phyloP scores from a whole-genome alignment of 2,797 vertebrate species.

The Streptopelia turtur region DNA sequence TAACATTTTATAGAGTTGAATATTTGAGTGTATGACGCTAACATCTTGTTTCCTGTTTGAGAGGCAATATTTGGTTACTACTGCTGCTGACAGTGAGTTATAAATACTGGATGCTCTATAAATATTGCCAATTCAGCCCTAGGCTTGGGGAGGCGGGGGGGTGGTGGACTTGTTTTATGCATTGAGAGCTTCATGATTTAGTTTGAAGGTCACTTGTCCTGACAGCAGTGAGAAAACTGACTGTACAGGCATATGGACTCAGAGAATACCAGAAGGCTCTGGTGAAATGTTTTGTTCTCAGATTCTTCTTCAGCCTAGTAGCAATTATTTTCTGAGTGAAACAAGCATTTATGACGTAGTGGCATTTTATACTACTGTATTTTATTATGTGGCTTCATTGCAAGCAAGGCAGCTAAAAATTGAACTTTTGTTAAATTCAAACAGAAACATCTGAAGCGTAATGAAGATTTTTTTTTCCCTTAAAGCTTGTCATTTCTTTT shows the following conservation, averaged over 20 bases:
- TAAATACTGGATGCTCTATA: background rate
- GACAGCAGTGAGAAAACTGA: background rate
- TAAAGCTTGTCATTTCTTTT: background rate
- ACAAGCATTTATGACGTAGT: background rate
- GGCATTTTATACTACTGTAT: background rate
- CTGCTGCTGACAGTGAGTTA: background rate
- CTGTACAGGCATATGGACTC: background rate
- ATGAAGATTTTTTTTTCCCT: background rate
- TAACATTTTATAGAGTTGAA: background rate
- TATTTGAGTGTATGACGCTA: background rate
- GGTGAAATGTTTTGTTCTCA: background rate
- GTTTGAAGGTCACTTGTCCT: background rate
- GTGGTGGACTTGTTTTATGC: background rate
- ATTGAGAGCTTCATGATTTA: background rate
- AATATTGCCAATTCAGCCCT: background rate
- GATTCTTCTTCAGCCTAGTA: background rate
- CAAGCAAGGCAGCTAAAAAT: background rate
- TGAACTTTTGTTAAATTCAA: background rate
- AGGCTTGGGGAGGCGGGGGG: too few species aligned
- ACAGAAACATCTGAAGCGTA: background rate
- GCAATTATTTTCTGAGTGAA: background rate
- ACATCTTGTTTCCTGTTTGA: background rate
- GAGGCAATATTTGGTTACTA: background rate
- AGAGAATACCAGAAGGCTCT: background rate
- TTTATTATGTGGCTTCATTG: background rate